Evolutionary conservation across 2,113 vertebrate genomes (phyloP).

Genomic region (Cephalopterus ornatus): DNA sequence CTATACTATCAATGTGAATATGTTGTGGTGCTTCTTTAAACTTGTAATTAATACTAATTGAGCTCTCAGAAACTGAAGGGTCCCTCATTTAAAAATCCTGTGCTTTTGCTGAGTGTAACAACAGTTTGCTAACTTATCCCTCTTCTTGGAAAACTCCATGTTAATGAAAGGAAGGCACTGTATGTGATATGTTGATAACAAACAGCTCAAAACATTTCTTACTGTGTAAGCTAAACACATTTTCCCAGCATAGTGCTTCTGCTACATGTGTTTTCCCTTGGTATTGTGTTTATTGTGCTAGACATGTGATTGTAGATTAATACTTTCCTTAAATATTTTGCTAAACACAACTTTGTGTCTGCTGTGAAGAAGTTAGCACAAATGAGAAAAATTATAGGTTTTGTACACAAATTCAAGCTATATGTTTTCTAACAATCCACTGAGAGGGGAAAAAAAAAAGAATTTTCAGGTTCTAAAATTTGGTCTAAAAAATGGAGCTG

Average conservation of each 20-base stretch:
- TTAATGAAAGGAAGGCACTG: background rate
- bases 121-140: background rate
- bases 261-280: background rate
- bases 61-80: background rate
- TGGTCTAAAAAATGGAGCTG: background rate
- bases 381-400: background rate
- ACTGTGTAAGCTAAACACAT: background rate
- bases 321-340: background rate
- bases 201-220: background rate
- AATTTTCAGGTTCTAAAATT: background rate
- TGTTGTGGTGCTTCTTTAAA: conserved; percentile 37
- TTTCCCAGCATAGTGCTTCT: background rate
- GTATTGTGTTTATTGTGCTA: background rate
- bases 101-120: background rate
- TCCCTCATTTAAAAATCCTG: background rate
- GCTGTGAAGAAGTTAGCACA: background rate
- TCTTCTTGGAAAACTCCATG: background rate
- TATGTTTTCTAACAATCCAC: background rate
- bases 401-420: background rate
- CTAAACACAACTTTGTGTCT: background rate
- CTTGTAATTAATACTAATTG: conserved; percentile 59
- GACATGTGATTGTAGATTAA: background rate
- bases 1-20: conserved; percentile 29
- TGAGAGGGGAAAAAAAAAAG: background rate
- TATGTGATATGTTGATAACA: background rate